Evolutionary conservation across 2,888 invertebrate species (phyloP), one percentile per base, ranked within the genome.

Genomic region (Cephus rjabovi): DNA sequence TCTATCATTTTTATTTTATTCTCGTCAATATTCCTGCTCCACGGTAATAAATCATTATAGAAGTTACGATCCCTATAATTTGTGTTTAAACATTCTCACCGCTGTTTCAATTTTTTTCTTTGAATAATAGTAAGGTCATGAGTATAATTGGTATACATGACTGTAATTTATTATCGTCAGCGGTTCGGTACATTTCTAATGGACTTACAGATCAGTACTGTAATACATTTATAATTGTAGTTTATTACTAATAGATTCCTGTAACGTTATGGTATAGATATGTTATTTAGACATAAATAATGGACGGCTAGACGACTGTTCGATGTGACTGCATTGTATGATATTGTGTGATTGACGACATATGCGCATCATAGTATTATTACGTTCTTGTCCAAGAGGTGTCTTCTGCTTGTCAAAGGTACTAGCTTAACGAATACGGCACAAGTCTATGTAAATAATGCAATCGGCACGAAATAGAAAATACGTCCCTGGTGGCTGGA

Each of bases 361-460:
- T 31, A 33, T 11, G 71, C 71, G 74, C 76, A 77, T 35, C 35
- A 77, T 78, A 76, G 76, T 73, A 78, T 75, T 74, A 77, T 80
- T 79, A 75, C 76, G 77, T 76, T 81, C 75, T 56, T 86, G 85
- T 86, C 86, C 89, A 88, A 89, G 89, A 89, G 89, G 89, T 88
- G 87, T 85, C 76, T 81, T 80, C 79, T 78, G 84, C 83, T 82
- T 83, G 74, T 79, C 77, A 79, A 81, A 76, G 73, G 76, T 82
- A 15, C 23, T 33, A 34, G 71, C 83, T 81, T 73, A 71, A 80
- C 31, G 73, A 68, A 73, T 56, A 75, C 73, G 77, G 74, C 77
- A 76, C 79, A 81, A 80, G 79, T 76, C 6, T 77, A 79, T 86
- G 83, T 88, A 86, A 82, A 85, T 86, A 84, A 80, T 82, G 77